These are phyloP conservation scores for Drosophila kanekoi DNA, from an alignment of 2,888 invertebrate genomes.

Conservation along the genomic window DNA sequence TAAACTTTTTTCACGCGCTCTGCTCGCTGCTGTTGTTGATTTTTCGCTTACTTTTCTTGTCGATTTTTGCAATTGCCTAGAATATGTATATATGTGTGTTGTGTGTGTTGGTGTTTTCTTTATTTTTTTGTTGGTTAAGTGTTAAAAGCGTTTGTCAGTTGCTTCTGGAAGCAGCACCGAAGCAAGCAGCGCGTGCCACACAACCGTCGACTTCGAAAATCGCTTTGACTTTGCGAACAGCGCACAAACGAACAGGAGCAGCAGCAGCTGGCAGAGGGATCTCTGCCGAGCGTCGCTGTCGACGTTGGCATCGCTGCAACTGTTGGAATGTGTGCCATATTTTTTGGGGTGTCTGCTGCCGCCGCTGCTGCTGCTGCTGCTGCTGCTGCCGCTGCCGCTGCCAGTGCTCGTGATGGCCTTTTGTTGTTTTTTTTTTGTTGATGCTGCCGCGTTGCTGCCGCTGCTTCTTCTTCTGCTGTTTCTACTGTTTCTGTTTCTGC, in stretches of 20 bases:
- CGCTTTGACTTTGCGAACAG: constrained; percentile 82
- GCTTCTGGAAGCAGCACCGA: constrained; percentile 51
- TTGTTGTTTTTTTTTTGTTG: constrained; percentile 42
- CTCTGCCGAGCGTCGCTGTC: constrained; percentile 46
- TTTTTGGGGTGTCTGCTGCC: constrained; percentile 53
- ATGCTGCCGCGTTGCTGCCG: constrained; percentile 27
- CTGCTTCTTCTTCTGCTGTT: constrained; percentile 26
- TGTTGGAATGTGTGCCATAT: constrained; percentile 79
- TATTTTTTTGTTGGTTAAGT: constrained; percentile 37
- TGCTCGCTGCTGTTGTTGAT: constrained; percentile 26
- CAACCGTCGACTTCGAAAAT: constrained; percentile 85
- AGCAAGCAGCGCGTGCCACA: constrained; percentile 78
- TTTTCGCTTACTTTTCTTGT: constrained; percentile 32
- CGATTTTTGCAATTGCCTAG: constrained; percentile 23
- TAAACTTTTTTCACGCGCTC: constrained; percentile 54
- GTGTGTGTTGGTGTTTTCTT: constrained; percentile 21
- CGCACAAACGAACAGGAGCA: constrained; percentile 31
- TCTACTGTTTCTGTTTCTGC: constrained; percentile 31
- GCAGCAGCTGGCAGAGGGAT: constrained; percentile 39
- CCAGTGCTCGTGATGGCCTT: constrained; percentile 19
- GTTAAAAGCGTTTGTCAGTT: constrained; percentile 55
- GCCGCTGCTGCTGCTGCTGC: constrained; percentile 11
- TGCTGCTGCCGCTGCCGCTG: constrained; percentile 21
- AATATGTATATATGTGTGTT: constrained; percentile 9
- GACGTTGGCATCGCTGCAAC: constrained; percentile 67